A percentile compares a stretch with the other conserved stretches of the same genome.
Evolutionary conservation across 2,888 invertebrate genomes (phyloP).

Genomic region (Latrodectus elegans): DNA sequence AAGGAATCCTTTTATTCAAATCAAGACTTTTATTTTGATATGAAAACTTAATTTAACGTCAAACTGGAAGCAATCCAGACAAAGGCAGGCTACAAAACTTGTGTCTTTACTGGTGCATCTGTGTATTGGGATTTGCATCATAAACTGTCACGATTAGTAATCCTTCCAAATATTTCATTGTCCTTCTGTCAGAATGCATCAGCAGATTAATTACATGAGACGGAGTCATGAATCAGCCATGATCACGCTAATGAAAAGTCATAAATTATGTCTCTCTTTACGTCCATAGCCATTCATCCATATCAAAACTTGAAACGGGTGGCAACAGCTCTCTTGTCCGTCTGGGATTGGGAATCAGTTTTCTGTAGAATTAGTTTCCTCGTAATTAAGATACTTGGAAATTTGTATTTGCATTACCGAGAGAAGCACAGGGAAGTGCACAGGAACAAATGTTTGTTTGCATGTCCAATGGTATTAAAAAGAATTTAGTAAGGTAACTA

Average conservation of each 20-base stretch:
- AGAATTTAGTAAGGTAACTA: too few species aligned
- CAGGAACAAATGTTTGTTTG: too few species aligned
- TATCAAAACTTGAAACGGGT: constrained; percentile 39
- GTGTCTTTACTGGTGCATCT: neutral
- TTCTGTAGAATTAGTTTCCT: constrained; percentile 18
- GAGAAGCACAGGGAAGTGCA: too few species aligned
- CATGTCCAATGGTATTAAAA: too few species aligned
- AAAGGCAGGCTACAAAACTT: neutral
- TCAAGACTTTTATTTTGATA: neutral
- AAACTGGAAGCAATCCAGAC: neutral
- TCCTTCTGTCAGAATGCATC: constrained; percentile 40
- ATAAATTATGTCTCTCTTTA: constrained; percentile 55
- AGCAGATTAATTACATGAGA: constrained; percentile 47
- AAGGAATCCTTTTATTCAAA: too few species aligned
- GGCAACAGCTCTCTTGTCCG: constrained; percentile 1
- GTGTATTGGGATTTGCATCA: constrained; percentile 31
- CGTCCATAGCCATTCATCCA: constrained; percentile 27
- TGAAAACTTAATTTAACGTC: constrained; percentile 35
- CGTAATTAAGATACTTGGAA: constrained; percentile 29
- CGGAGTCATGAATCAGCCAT: constrained; percentile 38
- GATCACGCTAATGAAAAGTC: constrained; percentile 51
- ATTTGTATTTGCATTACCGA: neutral
- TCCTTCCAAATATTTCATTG: constrained; percentile 42
- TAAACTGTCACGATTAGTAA: constrained; percentile 32
- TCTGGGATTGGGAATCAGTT: neutral